Evolutionary conservation across 2,797 vertebrate species (phyloP).

Genomic region (Florisuga fusca): DNA sequence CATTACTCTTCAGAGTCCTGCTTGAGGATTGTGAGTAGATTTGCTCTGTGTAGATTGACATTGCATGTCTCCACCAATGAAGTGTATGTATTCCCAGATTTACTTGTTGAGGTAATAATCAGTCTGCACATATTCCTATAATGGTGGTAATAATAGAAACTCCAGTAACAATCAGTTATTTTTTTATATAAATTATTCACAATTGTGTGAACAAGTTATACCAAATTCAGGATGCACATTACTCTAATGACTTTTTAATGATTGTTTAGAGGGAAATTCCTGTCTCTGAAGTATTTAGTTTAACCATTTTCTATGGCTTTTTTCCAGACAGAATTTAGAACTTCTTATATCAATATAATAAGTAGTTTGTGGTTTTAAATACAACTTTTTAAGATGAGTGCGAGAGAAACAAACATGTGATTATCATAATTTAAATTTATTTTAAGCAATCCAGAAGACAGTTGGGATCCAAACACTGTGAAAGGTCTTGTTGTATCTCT

Average conservation of each 20-base stretch:
- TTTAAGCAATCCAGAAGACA: slow-evolving; percentile 90
- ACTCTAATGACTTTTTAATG: neutral
- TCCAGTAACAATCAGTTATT: neutral
- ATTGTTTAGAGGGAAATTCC: neutral
- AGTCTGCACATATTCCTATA: neutral
- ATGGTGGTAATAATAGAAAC: neutral
- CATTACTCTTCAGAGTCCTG: neutral
- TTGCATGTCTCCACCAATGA: neutral
- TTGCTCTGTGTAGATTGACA: neutral
- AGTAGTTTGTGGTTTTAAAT: neutral
- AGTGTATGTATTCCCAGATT: neutral
- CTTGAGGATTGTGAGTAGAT: neutral
- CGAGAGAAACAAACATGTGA: neutral
- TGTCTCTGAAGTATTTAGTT: neutral
- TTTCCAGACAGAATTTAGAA: neutral
- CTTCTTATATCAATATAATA: neutral
- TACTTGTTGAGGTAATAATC: neutral
- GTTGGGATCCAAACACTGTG: slow-evolving; percentile 87
- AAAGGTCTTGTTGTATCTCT: slow-evolving; percentile 91
- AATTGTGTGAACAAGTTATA: neutral
- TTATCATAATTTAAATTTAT: neutral
- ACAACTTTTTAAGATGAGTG: neutral
- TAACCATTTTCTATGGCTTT: rapidly evolving
- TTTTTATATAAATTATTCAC: neutral
- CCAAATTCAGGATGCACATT: neutral